These are phyloP conservation scores for Clarias laeviceps DNA, from an alignment of 2,797 vertebrate genomes.

Conservation along the genomic window DNA sequence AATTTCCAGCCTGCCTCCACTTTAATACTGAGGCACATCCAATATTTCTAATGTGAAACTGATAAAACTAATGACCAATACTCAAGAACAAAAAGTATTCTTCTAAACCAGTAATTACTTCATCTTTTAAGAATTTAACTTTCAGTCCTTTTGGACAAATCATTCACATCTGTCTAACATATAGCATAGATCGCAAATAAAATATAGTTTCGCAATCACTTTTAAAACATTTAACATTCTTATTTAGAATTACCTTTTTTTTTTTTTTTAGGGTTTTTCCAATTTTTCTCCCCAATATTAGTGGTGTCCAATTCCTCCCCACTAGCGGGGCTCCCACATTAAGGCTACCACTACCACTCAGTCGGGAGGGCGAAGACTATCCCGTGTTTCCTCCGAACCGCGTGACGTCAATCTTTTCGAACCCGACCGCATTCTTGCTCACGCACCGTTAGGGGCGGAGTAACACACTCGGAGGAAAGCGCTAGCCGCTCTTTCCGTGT, in stretches of 20 bases:
- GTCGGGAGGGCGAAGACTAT: no score
- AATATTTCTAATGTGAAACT: neutral
- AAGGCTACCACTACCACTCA: no score
- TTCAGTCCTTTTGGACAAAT: neutral
- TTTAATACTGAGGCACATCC: neutral
- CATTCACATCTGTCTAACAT: neutral
- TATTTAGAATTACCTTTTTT: constrained; percentile 9
- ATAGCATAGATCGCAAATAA: neutral
- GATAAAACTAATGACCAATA: constrained; percentile 1
- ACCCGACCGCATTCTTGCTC: no score
- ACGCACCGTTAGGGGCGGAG: no score
- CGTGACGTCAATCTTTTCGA: no score
- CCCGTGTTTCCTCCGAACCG: no score
- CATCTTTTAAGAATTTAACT: neutral
- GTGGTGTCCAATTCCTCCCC: no score
- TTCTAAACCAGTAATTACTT: neutral
- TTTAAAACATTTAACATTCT: neutral
- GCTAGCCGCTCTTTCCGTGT: no score
- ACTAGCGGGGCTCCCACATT: no score
- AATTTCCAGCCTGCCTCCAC: neutral
- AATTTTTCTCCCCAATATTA: no score
- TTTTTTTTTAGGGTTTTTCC: no score
- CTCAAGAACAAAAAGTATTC: neutral
- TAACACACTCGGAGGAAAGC: no score
- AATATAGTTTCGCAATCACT: neutral